Evolutionary conservation across 1,140 invertebrate species (phyloP).

Genomic region (Sinella curviseta): DNA sequence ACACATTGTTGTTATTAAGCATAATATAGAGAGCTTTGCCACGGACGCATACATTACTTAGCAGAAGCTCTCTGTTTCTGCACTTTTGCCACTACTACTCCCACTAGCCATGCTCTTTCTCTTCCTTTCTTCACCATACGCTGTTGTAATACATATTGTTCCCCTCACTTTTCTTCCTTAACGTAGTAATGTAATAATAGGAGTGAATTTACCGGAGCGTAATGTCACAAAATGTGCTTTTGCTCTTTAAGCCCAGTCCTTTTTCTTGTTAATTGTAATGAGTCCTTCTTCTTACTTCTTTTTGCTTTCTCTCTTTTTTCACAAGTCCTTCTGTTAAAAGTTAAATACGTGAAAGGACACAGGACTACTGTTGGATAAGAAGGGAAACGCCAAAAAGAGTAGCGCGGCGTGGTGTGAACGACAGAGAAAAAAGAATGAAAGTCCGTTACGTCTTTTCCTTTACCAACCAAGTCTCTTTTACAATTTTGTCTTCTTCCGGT

Average conservation of each 20-base stretch:
- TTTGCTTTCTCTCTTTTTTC: neutral
- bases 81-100: neutral
- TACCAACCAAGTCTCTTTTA: neutral
- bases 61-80: neutral
- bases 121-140: neutral
- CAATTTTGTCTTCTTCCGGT: neutral
- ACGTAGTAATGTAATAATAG: slow-evolving; percentile 6
- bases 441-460: too few relatives aligned
- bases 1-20: too few relatives aligned
- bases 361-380: neutral
- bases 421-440: neutral
- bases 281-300: neutral
- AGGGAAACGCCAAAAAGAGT: neutral
- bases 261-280: slow-evolving; percentile 25
- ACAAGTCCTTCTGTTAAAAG: neutral
- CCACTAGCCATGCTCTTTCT: neutral
- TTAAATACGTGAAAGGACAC: neutral
- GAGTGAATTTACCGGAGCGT: slow-evolving; percentile 16
- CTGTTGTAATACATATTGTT: slow-evolving; percentile 13
- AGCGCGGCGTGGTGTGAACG: neutral
- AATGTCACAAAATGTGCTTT: slow-evolving; percentile 21
- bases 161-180: neutral
- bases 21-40: too few relatives aligned
- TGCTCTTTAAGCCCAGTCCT: slow-evolving; percentile 17
- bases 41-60: neutral